phyloP scores from a whole-genome alignment of 2,888 invertebrate species.

The Pyrochroa serraticornis region DNA sequence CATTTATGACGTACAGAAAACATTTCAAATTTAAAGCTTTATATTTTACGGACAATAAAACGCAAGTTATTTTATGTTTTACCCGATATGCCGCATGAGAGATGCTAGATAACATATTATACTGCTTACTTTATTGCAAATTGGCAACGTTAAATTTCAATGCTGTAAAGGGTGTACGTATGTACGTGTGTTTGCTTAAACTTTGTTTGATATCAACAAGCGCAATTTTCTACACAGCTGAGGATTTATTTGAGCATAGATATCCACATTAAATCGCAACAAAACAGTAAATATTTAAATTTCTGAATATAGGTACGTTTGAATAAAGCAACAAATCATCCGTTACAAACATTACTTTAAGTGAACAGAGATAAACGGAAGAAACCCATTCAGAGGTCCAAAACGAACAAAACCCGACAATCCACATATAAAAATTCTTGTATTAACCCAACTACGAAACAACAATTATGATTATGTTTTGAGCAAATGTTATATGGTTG shows the following conservation, averaged over 20 bases:
- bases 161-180: constrained; percentile 22
- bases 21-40: constrained; percentile 6
- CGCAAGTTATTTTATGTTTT: constrained; percentile 21
- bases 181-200: constrained; percentile 4
- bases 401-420: no score
- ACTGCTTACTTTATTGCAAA: constrained; percentile 31
- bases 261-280: constrained; percentile 11
- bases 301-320: constrained; percentile 5
- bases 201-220: constrained; percentile 22
- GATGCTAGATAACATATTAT: constrained; percentile 18
- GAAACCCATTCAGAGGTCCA: no score
- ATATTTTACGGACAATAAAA: constrained; percentile 31
- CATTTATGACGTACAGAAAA: no score
- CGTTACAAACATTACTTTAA: no score
- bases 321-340: not conserved
- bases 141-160: constrained; percentile 31
- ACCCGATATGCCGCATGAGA: constrained; percentile 1
- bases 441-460: no score
- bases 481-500: no score
- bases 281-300: constrained; percentile 19
- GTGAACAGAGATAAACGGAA: no score
- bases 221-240: constrained; percentile 15
- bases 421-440: no score
- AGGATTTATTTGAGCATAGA: constrained; percentile 14
- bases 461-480: no score